A percentile compares a stretch with the other conserved stretches of the same genome.
These are phyloP conservation scores for Germaria angustata DNA, from an alignment of 2,888 invertebrate genomes.

Conservation along the genomic window DNA sequence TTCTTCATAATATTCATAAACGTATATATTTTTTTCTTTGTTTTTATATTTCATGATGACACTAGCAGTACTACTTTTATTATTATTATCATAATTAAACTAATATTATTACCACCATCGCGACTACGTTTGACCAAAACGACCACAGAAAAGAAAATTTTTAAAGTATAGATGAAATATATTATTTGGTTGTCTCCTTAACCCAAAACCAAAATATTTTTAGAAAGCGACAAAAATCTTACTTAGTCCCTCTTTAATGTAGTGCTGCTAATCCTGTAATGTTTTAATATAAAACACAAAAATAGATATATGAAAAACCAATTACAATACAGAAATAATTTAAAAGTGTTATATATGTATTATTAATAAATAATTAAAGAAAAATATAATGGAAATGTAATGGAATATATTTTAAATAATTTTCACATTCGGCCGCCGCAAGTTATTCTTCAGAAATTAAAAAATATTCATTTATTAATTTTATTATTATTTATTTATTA, in stretches of 20 bases:
- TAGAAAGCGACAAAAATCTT: slow-evolving; percentile 6
- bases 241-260: slow-evolving; percentile 49
- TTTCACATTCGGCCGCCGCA: background rate
- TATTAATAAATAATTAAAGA: background rate
- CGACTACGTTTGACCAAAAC: slow-evolving; percentile 50
- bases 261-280: slow-evolving; percentile 60
- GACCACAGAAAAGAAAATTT: slow-evolving; percentile 12
- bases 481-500: too few relatives aligned
- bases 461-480: too few relatives aligned
- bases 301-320: background rate
- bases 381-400: background rate
- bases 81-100: slow-evolving; percentile 9
- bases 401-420: slow-evolving; percentile 8
- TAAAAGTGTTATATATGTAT: background rate
- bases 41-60: slow-evolving; percentile 25
- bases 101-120: slow-evolving; percentile 10
- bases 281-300: slow-evolving; percentile 45
- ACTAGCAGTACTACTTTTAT: slow-evolving; percentile 18
- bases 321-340: slow-evolving; percentile 9
- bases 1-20: background rate
- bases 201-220: slow-evolving; percentile 7
- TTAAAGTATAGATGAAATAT: background rate
- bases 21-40: slow-evolving; percentile 5
- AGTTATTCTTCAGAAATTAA: background rate
- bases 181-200: background rate